Conservation (phyloP, 2,113 vertebrate species). For the Equus przewalskii region DNA sequence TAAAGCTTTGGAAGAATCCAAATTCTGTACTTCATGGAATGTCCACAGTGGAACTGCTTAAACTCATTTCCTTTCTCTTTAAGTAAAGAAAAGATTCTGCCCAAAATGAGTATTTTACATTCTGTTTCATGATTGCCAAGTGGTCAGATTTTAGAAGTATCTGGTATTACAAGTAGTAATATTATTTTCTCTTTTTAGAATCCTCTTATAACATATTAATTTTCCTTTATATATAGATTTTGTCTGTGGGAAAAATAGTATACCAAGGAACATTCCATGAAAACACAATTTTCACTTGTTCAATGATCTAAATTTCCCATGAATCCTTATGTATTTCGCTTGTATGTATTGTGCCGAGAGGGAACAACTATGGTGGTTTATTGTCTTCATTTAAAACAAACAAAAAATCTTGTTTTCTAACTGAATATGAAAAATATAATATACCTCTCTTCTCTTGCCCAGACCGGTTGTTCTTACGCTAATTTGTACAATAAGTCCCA, state of each 20-base stretch:
- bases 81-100: not conserved
- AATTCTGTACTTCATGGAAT: not conserved
- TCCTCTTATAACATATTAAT: not conserved
- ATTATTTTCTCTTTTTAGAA: not conserved
- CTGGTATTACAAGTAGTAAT: not conserved
- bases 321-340: not conserved
- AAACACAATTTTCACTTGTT: not conserved
- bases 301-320: not conserved
- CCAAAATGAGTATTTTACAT: not conserved
- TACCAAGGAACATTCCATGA: not conserved
- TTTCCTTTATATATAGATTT: conserved; percentile 47
- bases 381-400: not conserved
- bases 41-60: not conserved
- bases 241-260: not conserved
- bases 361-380: not conserved
- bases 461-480: too few relatives aligned
- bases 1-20: not conserved
- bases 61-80: not conserved
- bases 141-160: not conserved
- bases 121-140: not conserved
- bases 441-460: not conserved
- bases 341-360: not conserved
- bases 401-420: not conserved
- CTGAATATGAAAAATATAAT: not conserved
- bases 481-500: not conserved